Conservation (phyloP, 2,113 vertebrate genomes). For the Pimephales promelas region DNA sequence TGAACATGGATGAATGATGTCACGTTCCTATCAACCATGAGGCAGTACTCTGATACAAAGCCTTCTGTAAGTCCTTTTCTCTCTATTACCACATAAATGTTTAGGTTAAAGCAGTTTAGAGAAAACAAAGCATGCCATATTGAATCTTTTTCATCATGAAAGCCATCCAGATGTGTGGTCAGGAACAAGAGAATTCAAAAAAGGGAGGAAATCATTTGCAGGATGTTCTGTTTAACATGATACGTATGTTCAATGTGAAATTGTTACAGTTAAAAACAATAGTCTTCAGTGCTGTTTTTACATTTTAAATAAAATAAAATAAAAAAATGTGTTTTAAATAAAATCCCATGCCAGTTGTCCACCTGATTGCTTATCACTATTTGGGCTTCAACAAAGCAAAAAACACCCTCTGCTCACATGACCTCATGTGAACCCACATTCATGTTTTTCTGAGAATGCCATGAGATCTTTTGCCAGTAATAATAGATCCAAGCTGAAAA, state of each 20-base stretch:
- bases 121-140: constrained; percentile 22
- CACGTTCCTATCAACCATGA: neutral
- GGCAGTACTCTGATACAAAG: neutral
- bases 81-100: constrained; percentile 18
- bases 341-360: neutral
- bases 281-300: neutral
- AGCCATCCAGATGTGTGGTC: constrained; percentile 31
- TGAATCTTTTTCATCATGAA: constrained; percentile 29
- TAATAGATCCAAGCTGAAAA: constrained; percentile 55
- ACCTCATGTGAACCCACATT: constrained; percentile 48
- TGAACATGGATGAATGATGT: neutral
- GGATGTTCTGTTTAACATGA: constrained; percentile 33
- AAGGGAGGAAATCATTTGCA: constrained; percentile 16
- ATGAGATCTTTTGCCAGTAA: constrained; percentile 50
- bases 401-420: constrained; percentile 23
- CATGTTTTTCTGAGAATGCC: constrained; percentile 50
- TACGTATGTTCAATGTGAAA: neutral
- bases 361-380: constrained; percentile 32
- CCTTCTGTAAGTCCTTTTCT: constrained; percentile 15
- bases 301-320: neutral
- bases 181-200: constrained; percentile 18
- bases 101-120: constrained; percentile 25
- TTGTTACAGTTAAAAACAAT: constrained; percentile 19
- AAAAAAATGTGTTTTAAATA: neutral
- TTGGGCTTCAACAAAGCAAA: constrained; percentile 13